Evolutionary conservation across 2,797 vertebrate genomes (phyloP), one percentile per base, ranked within the genome.

Genomic region (Xiphophorus birchmanni): DNA sequence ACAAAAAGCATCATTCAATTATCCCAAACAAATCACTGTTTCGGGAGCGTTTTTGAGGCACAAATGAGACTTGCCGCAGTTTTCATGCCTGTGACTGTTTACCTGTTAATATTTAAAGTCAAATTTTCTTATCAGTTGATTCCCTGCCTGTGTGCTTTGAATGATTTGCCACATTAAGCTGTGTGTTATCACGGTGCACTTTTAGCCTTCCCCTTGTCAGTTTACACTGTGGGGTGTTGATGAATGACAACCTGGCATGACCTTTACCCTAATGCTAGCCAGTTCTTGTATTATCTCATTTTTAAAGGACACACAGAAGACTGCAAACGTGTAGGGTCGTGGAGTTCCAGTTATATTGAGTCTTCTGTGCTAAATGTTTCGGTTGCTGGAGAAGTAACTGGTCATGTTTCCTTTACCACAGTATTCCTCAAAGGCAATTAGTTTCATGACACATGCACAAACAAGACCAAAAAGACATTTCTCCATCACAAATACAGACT

Each of bases 1-100:
- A 75, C 32, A 75, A 75, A 87, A 79, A 32, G 17, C 45, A 42
- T 42, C 37, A 67, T 81, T 37, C 73, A 82, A 69, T 81, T 79
- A 82, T 73, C 35, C 40, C 54, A 65, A 71, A 69, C 35, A 67
- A 54, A 71, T 3, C 37, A 44, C 42, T 54, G n/a, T 63, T 58
- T 71, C 82, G 76, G 50, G 29, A 37, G 75, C 56, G 11, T 67
- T 37, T 40, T 3, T 2, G 3, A 40, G 35, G 35, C 37, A 23
- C 17, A 40, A 40, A 40, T 42, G 65, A 67, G 65, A 23, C 60
- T 12, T 67, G 65, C 65, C 1, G 37, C 35, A 40, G 18, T 67
- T 67, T 67, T 67, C 1, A 67, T 23, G 18, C 32, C 10, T 42
- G 18, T 9, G 6, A 67, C 37, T 67, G 37, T 40, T 40, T 47